A percentile compares a stretch with the other conserved stretches of the same genome.
phyloP scores from a whole-genome alignment of 2,113 vertebrate species.

The Damaliscus lunatus region DNA sequence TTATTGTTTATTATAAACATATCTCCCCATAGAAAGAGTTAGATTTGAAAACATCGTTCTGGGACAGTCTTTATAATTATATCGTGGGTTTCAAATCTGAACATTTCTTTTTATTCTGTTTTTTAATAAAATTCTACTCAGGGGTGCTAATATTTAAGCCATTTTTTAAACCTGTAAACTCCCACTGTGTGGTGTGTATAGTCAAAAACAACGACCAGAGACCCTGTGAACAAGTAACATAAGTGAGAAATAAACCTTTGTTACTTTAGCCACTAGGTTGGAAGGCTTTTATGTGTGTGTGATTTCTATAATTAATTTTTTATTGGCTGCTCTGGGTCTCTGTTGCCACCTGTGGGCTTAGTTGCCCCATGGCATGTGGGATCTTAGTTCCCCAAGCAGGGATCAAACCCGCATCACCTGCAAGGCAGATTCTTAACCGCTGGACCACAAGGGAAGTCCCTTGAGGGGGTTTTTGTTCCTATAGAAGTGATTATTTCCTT shows the following conservation, averaged over 20 bases:
- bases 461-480: background rate
- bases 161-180: background rate
- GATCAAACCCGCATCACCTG: background rate
- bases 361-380: background rate
- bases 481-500: background rate
- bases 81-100: background rate
- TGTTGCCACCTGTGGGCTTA: background rate
- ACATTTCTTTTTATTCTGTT: background rate
- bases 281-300: background rate
- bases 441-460: background rate
- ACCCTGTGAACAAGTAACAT: background rate
- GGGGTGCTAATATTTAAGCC: background rate
- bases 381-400: background rate
- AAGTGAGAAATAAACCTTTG: constrained; percentile 2
- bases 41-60: background rate
- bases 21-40: background rate
- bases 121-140: constrained; percentile 6
- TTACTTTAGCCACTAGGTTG: background rate
- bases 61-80: constrained; percentile 2
- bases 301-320: background rate
- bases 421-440: background rate
- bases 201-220: background rate
- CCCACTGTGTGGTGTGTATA: background rate
- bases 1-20: constrained; percentile 41
- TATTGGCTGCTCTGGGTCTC: background rate